Base-by-base conservation (phyloP, 2,888 invertebrate genomes). In the Euzetes globulus region DNA sequence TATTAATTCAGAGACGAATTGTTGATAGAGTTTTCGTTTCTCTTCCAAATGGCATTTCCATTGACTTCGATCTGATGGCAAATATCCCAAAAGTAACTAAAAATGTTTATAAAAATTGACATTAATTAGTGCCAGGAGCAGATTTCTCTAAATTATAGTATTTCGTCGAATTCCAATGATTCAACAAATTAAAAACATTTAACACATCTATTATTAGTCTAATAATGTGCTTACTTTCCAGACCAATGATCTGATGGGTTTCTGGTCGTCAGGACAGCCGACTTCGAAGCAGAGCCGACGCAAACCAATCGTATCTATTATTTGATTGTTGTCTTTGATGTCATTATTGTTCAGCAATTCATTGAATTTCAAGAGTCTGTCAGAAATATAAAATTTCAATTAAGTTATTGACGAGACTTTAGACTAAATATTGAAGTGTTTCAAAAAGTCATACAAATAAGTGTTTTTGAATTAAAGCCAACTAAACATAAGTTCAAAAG, bases 1-100 rank as follows among this genome's bases (percentile, higher is more conserved):
- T 11, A 77, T 76, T 15, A 77, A 52, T 29, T 77, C 77, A 11
- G 63, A 72, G 11, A 93, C 89, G 80, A 92, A 91, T 78, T 90
- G 90, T 79, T 87, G 88, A 82, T 94, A 94, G 13, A 91, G 86
- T 77, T 88, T 86, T 75, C 95, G 86, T 81, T 94, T 92, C 79
- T 90, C 88, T 0, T 84, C 80, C 4, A 94, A 84, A 45, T 88
- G 88, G 72, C 87, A 83, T 17, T 87, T 84, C 90, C 93, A 91
- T 75, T 86, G 86, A 60, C 83, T 83, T 80, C 86, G 88, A 71
- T 88, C 87, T 7, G 87, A 83, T 0, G 92, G 92, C 77, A 96
- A 85, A 81, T 95, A 96, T 80, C 76, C 73, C 47, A 76, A 71
- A 22, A 76, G 70, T 15, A 76, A 27, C 76, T 76, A 13, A 45